A percentile compares a stretch with the other conserved stretches of the same genome.
Evolutionary conservation across 2,113 vertebrate species (phyloP).

Genomic region (Hoplias malabaricus): DNA sequence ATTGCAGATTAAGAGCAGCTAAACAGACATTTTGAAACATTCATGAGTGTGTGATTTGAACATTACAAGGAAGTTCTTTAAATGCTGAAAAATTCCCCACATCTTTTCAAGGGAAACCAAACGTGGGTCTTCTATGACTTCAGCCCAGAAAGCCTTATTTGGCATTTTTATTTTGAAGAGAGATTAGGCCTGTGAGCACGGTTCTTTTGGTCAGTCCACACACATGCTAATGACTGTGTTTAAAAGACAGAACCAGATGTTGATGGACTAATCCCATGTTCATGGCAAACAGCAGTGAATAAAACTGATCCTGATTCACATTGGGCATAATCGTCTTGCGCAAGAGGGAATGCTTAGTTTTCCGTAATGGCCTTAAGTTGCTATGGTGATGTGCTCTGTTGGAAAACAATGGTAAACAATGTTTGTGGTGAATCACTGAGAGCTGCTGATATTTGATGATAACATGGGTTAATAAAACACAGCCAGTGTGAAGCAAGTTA

Average conservation of each 20-base stretch:
- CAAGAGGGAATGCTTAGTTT: neutral
- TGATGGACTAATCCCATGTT: neutral
- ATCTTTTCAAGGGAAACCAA: no score
- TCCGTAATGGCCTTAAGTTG: neutral
- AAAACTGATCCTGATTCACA: neutral
- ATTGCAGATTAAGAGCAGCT: no score
- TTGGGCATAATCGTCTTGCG: neutral
- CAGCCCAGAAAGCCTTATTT: no score
- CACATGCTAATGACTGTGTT: neutral
- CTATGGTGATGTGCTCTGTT: neutral
- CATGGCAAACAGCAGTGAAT: neutral
- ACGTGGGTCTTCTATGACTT: no score
- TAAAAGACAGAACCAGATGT: neutral
- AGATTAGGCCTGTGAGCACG: no score
- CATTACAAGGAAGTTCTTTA: no score
- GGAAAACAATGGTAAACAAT: neutral
- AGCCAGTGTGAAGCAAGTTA: neutral
- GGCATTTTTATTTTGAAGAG: no score
- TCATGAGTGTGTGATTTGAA: no score
- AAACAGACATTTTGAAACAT: no score
- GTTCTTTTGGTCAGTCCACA: no score
- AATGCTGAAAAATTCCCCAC: no score
- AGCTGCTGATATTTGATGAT: neutral
- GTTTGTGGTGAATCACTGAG: neutral
- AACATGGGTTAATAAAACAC: neutral